Percentiles rank a stretch among this genome's conserved stretches.
Evolutionary conservation across 2,888 invertebrate species (phyloP).

Genomic region (Nephrotoma guestfalica): DNA sequence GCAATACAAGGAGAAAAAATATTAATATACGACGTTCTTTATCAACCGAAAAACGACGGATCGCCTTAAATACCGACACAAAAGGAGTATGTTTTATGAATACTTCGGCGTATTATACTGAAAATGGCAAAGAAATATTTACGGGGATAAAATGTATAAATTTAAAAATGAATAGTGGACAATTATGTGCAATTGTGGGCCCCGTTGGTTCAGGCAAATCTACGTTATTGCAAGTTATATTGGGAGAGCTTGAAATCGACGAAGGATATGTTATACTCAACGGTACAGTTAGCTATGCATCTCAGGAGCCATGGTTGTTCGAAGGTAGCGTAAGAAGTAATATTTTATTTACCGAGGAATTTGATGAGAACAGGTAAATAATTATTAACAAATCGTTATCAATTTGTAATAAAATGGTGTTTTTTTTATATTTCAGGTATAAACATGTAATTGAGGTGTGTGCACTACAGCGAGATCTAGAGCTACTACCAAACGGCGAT

Average conservation of each 20-base stretch:
- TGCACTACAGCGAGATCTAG: conserved; percentile 50
- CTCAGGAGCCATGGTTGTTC: conserved; percentile 75
- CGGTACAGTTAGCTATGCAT: conserved; percentile 58
- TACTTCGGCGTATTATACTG: conserved; percentile 3
- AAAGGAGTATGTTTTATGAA: conserved; percentile 5
- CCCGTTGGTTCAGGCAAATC: conserved; percentile 66
- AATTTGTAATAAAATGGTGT: neutral
- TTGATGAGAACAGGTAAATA: conserved; percentile 39
- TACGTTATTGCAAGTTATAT: conserved; percentile 53
- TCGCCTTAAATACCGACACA: conserved; percentile 12
- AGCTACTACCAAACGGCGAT: conserved; percentile 55
- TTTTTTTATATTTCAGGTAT: conserved; percentile 48
- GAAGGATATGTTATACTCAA: conserved; percentile 41
- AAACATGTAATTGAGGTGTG: conserved; percentile 36
- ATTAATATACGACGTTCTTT: neutral
- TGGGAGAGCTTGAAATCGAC: conserved; percentile 52
- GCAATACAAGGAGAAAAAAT: neutral
- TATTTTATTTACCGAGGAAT: conserved; percentile 69
- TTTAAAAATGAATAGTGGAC: conserved; percentile 8
- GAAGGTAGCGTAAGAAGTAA: conserved; percentile 76
- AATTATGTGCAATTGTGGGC: conserved; percentile 38
- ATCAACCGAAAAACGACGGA: neutral
- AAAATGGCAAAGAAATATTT: neutral
- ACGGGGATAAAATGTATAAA: conserved; percentile 8
- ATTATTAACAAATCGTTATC: neutral